These are phyloP conservation scores for Druceiella hillmani DNA, from an alignment of 2,888 invertebrate genomes.

Conservation along the genomic window DNA sequence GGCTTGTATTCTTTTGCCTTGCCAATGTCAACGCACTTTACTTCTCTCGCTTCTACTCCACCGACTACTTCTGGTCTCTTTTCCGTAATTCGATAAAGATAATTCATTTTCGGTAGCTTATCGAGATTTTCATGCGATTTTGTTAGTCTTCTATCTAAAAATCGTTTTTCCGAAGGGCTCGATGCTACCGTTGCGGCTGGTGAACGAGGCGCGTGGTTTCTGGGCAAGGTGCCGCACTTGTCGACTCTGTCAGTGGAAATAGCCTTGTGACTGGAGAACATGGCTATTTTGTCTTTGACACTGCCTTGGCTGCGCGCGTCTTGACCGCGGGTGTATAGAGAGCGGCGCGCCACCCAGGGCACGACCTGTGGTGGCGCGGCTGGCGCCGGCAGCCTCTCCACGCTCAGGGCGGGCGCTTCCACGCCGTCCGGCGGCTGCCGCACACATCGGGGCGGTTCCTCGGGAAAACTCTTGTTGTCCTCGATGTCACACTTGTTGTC, in stretches of 20 bases:
- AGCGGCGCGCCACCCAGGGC: conserved; percentile 19
- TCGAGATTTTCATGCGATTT: conserved; percentile 50
- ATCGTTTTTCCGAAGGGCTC: conserved; percentile 36
- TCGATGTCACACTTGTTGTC: conserved; percentile 43
- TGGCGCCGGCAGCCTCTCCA: conserved; percentile 50
- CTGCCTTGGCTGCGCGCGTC: conserved; percentile 77
- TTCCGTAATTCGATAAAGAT: conserved; percentile 35
- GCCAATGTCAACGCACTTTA: too few species aligned
- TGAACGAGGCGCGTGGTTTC: conserved; percentile 35
- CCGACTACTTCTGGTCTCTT: conserved; percentile 48
- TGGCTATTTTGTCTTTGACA: conserved; percentile 81
- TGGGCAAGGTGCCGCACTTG: conserved; percentile 42
- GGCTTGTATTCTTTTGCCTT: too few species aligned
- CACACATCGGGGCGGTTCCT: conserved; percentile 55
- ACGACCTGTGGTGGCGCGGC: conserved; percentile 37
- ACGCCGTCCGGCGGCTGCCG: conserved; percentile 79
- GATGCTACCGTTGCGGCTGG: conserved; percentile 31
- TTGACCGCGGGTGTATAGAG: conserved; percentile 37
- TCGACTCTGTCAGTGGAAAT: conserved; percentile 39
- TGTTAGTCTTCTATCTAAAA: conserved; percentile 43
- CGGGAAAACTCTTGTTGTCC: conserved; percentile 47
- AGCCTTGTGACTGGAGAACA: conserved; percentile 63
- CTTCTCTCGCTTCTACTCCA: too few species aligned
- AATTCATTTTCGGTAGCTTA: conserved; percentile 35
- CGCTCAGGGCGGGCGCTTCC: conserved; percentile 68